Evolutionary conservation across 2,888 invertebrate genomes (phyloP), one percentile per base, ranked within the genome.

Genomic region (Drosophila diplacantha): DNA sequence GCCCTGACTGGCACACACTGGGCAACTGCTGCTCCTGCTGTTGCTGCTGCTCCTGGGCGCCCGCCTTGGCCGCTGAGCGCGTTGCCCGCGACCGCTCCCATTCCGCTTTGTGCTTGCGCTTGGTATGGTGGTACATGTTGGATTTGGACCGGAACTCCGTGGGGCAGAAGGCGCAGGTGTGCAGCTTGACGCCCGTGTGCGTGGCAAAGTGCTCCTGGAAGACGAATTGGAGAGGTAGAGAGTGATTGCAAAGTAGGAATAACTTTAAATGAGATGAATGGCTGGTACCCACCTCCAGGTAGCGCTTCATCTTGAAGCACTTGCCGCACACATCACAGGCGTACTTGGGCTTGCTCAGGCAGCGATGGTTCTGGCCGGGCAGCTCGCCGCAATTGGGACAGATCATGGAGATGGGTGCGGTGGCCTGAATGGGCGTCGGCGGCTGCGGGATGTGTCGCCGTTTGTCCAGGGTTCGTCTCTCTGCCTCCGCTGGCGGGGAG

Each of bases 111-210:
- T 86, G 86, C 57, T 83, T 79, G 35, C 85, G 85, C 60, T 86
- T 86, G 24, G 86, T 83, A 50, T 86, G 86, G 46, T 84, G 85
- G 63, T 86, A 86, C 86, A 86, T 86, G 66, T 86, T 86, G n/a
- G 86, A 85, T 44, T 80, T 85, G 18, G 86, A 86, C 20, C 86
- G 83, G 34, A 84, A 85, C 50, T 86, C 85, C 29, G 85, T 86
- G 56, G 84, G 74, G 43, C 86, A 86, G 49, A 86, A 85, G 35
- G 85, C 78, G 74, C 86, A 86, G 56, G 81, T 81, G 59, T 86
- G 86, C 16, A 86, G 74, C 57, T 84, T 85, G 24, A 73, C 81
- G 44, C 86, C 85, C 5, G 86, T 86, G 50, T 86, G 86, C 20
- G 78, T 86, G 44, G 86, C 86, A 74, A 85, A 81, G 70, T 86